A percentile compares a stretch with the other conserved stretches of the same genome.
Conservation (phyloP, 2,797 vertebrate genomes). For the Ptychobarbus kaznakovi region DNA sequence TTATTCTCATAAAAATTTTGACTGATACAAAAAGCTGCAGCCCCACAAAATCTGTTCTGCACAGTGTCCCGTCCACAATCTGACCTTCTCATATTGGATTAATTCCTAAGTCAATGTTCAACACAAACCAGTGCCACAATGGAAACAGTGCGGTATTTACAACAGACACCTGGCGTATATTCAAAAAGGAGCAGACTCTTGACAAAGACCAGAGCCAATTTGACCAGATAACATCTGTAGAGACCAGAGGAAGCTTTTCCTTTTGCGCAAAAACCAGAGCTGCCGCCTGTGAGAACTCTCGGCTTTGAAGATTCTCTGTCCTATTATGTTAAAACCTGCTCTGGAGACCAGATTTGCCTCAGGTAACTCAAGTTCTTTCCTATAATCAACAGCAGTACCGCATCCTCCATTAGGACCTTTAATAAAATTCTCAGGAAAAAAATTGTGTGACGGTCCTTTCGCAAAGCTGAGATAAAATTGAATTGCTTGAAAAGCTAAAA, state of each 20-base stretch:
- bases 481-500: slow-evolving; percentile 36
- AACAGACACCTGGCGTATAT: slow-evolving; percentile 29
- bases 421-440: slow-evolving; percentile 39
- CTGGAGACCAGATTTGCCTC: slow-evolving; percentile 54
- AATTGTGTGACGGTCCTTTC: neutral
- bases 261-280: slow-evolving; percentile 48
- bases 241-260: slow-evolving; percentile 55
- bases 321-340: slow-evolving; percentile 57
- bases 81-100: slow-evolving; percentile 43
- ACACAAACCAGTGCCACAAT: slow-evolving; percentile 33
- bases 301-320: slow-evolving; percentile 60
- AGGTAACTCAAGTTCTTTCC: slow-evolving; percentile 52
- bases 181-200: slow-evolving; percentile 38
- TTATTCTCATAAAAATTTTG: slow-evolving; percentile 8
- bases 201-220: slow-evolving; percentile 59
- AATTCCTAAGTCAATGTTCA: slow-evolving; percentile 32
- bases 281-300: slow-evolving; percentile 47
- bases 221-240: slow-evolving; percentile 61
- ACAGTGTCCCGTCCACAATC: neutral
- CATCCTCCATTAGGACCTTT: slow-evolving; percentile 38
- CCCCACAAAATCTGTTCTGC: neutral
- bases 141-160: slow-evolving; percentile 42
- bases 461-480: slow-evolving; percentile 23
- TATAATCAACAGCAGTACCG: slow-evolving; percentile 47
- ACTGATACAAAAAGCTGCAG: slow-evolving; percentile 21